Evolutionary conservation across 2,888 invertebrate species (phyloP), one percentile per base, ranked within the genome.

Genomic region (Phragmatobia fuliginosa): DNA sequence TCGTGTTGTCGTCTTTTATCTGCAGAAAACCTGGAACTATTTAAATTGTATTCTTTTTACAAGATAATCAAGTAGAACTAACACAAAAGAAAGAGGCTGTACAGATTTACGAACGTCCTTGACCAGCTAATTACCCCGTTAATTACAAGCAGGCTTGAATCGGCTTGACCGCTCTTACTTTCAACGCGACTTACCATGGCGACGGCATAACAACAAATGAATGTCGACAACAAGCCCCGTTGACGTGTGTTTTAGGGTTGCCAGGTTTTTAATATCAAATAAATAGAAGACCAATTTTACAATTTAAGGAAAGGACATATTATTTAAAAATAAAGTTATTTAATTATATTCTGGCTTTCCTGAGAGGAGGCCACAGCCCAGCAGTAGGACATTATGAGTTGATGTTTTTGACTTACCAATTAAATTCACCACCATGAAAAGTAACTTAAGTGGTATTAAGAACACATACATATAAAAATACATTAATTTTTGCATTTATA

Each of bases 91-190:
- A 67, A 70, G 78, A 72, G 25, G 62, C 73, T 70, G 1, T 31
- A 70, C 76, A 76, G 82, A 75, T 80, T 80, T 80, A 76, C 76
- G 72, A 73, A 79, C 76, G 77, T 82, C 78, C 75, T 76, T 85
- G 82, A 81, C 80, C 79, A 77, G 70, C 83, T 88, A 86, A 87
- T 88, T 87, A 84, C 83, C 74, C 66, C 73, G 76, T 82, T 86
- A 85, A 88, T 87, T 85, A 81, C 82, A 69, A 76, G 74, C 38
- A 41, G 31, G 52, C 82, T 75, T 68, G 78, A 76, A 73, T 31
- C 32, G 31, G 52, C 82, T 75, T 68, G 78, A 74, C 76, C 77
- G 71, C 87, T 88, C 85, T 88, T 85, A 81, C 85, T 88, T 85
- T 86, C 81, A 69, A 67, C 66, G 61, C 67, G 74, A 72, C 74